Base-by-base conservation (phyloP, 2,888 invertebrate genomes). In the Malthinus flaveolus region DNA sequence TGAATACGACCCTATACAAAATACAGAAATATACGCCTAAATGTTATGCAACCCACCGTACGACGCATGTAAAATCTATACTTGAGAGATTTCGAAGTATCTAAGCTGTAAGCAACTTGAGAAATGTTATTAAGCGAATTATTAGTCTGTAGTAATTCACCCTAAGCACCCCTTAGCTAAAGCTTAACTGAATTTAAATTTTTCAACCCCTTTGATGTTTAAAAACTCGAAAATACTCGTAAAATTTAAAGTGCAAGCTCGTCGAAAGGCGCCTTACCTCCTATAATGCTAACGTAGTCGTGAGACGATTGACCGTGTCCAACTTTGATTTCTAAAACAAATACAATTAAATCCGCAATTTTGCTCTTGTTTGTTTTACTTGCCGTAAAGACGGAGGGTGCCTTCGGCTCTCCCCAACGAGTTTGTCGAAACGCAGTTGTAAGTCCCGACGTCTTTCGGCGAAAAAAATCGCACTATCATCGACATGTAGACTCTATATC, bases 401-500 rank as follows among this genome's bases (percentile, higher is more conserved):
- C 87, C 87, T 71, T 89, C 88, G 12, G 87, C 87, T 70, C 84
- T 85, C 49, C 89, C 89, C 35, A 89, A 79, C 0, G 87, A 88
- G 76, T 89, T 89, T 54, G 87, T 87, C 59, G 88, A 87, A 54
- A 88, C 85, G 72, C 85, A 85, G 69, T 80, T 82, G 74, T 84
- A 84, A 34, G 81, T 79, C 35, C 84, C 83, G 61, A 81, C 79
- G 69, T 85, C 84, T 32, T 75, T 73, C 55, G 68, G 73, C 49
- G 75, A 75, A 68, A 84, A 83, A 70, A 80, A 78, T 71, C 80
- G 79, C 66, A 84, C 82, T 56, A 79, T 57, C 44, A 68, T 80
- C 81, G 84, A 84, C 87, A 89, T 88, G 37, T 83, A 82, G 59
- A 87, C 87, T 71, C 85, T 86, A 80, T 89, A 89, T 3, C 85